Conservation (phyloP, 2,888 invertebrate genomes). For the Neuroscelio doddi region DNA sequence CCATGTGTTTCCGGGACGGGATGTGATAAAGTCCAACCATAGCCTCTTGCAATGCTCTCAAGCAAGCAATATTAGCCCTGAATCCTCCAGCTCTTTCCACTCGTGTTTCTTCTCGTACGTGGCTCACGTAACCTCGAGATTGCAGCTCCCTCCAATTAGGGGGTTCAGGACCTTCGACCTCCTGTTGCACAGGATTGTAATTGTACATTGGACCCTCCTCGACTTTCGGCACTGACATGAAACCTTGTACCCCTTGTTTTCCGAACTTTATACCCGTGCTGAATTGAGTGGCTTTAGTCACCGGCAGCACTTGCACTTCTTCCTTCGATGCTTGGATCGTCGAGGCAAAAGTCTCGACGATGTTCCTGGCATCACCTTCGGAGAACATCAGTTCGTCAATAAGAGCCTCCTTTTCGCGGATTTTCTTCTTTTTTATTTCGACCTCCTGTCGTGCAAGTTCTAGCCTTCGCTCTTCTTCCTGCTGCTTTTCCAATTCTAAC, state of each 20-base stretch:
- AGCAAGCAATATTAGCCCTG: slow-evolving; percentile 85
- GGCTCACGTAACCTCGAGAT: slow-evolving; percentile 79
- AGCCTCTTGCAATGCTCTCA: slow-evolving; percentile 91
- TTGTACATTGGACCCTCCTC: slow-evolving; percentile 85
- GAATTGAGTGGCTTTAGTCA: slow-evolving; percentile 80
- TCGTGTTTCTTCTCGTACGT: slow-evolving; percentile 82
- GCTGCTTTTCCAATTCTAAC: slow-evolving; percentile 85
- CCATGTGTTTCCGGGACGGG: slow-evolving; percentile 59
- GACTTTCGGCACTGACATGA: slow-evolving; percentile 80
- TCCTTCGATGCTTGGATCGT: slow-evolving; percentile 80
- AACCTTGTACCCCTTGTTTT: slow-evolving; percentile 76
- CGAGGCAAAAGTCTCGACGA: slow-evolving; percentile 86
- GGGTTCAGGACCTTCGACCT: slow-evolving; percentile 81
- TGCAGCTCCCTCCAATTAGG: slow-evolving; percentile 79
- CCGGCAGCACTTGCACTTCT: slow-evolving; percentile 74
- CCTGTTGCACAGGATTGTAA: slow-evolving; percentile 75
- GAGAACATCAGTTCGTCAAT: slow-evolving; percentile 97
- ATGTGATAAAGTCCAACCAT: slow-evolving; percentile 82
- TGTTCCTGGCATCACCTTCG: slow-evolving; percentile 90
- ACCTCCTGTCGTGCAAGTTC: slow-evolving; percentile 77
- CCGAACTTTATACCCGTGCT: slow-evolving; percentile 91
- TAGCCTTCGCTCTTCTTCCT: slow-evolving; percentile 82
- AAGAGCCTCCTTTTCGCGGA: slow-evolving; percentile 90
- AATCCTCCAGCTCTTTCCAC: slow-evolving; percentile 92
- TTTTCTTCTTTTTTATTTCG: slow-evolving; percentile 86